These are phyloP conservation scores for Nasonia vitripennis DNA, from an alignment of 1,140 invertebrate genomes.

Conservation along the genomic window DNA sequence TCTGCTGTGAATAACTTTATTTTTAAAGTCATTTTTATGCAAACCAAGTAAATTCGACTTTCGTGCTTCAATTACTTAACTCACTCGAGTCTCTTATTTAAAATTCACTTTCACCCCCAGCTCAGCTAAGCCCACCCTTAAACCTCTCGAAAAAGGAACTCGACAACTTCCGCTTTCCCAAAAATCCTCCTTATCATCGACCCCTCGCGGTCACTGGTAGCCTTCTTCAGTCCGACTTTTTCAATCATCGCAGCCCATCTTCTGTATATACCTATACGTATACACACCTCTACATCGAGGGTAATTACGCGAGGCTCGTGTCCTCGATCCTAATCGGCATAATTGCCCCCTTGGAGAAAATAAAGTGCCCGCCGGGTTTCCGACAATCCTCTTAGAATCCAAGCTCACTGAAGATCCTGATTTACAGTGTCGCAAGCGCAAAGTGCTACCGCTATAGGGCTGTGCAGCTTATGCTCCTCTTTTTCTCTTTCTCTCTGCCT, in stretches of 20 bases:
- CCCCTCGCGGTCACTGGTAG: too few relatives aligned
- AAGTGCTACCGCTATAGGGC: neutral
- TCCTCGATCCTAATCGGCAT: slow-evolving; percentile 23
- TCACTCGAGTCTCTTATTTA: too few relatives aligned
- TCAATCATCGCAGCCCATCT: neutral
- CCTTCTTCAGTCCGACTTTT: neutral
- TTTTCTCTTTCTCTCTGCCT: neutral
- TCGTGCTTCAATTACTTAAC: too few relatives aligned
- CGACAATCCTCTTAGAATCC: slow-evolving; percentile 17
- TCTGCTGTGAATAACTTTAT: too few relatives aligned
- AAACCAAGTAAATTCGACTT: too few relatives aligned
- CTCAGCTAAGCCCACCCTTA: too few relatives aligned
- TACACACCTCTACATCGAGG: neutral
- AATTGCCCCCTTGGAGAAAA: neutral
- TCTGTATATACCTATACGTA: neutral
- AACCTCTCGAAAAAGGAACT: too few relatives aligned
- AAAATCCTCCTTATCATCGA: neutral
- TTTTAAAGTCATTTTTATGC: too few relatives aligned
- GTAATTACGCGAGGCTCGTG: neutral
- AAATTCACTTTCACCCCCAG: too few relatives aligned
- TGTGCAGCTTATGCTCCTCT: neutral
- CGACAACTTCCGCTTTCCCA: too few relatives aligned
- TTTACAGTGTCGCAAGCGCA: slow-evolving; percentile 5
- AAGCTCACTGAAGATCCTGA: slow-evolving; percentile 2
- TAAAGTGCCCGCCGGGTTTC: neutral